phyloP scores from a whole-genome alignment of 2,797 vertebrate genomes.

The Tympanoctomys barrerae region DNA sequence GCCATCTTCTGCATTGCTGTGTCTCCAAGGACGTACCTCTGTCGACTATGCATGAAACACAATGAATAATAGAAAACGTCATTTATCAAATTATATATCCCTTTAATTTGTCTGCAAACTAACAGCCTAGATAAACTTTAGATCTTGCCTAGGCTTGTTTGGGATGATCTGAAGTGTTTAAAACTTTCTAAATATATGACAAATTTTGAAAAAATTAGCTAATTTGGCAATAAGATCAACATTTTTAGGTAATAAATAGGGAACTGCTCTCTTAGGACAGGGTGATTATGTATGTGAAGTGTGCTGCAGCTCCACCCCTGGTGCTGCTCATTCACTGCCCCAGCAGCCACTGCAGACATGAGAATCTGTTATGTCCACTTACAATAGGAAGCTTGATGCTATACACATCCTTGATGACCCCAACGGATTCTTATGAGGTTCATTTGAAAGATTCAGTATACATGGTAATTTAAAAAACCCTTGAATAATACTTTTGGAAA shows the following conservation, averaged over 20 bases:
- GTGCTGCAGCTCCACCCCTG: neutral
- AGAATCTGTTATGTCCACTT: neutral
- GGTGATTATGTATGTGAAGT: neutral
- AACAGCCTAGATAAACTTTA: neutral
- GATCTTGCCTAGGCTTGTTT: neutral
- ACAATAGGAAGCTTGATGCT: neutral
- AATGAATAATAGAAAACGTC: conserved; percentile 38
- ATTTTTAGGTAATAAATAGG: neutral
- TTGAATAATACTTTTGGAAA: neutral
- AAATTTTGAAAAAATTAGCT: conserved; percentile 36
- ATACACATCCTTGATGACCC: neutral
- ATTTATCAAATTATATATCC: conserved; percentile 25
- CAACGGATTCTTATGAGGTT: conserved; percentile 20
- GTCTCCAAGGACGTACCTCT: conserved; percentile 99
- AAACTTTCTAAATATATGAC: neutral
- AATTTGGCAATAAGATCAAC: neutral
- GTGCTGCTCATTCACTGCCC: neutral
- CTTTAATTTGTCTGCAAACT: conserved; percentile 44
- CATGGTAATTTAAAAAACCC: neutral
- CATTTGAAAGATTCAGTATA: conserved; percentile 36
- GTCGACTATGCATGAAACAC: conserved; percentile 90
- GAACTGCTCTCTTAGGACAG: neutral
- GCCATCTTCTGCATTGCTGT: conserved; percentile 99
- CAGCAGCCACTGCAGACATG: neutral
- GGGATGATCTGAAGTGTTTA: conserved; percentile 25